Evolutionary conservation across 2,888 invertebrate genomes (phyloP), one percentile per base, ranked within the genome.

Genomic region (Spatulosminthurus flaviceps): DNA sequence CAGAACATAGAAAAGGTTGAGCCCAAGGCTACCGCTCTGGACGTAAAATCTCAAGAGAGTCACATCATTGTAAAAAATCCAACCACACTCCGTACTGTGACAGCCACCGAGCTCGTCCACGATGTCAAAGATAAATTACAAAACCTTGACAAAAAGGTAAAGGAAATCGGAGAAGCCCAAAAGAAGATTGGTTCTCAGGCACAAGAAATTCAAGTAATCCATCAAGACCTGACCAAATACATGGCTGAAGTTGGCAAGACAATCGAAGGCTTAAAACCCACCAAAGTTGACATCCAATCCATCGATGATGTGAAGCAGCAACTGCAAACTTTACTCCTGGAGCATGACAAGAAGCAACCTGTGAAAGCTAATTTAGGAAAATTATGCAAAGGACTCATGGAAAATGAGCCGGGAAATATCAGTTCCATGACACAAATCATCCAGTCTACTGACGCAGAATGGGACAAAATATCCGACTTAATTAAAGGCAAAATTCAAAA

Each of bases 121-220:
- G 76, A 81, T 29, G 82, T 79, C 2, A 80, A 82, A 29, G 60
- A 69, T 13, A 77, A 80, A 28, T 78, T 84, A 74, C 66, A 82
- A 42, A 83, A 83, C 19, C 69, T 81, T 11, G n/a, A 70, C n/a
- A 41, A 16, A 7, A 79, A 71, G 43, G 51, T 79, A 1, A 42
- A 71, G 4, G 41, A 21, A 13, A 75, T 75, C 41, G 41, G 64
- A 28, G 41, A 76, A 22, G 24, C 26, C 19, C 61, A 76, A 51
- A 41, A 64, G 22, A 66, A 74, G 61, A 34, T 76, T 28, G 71
- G 64, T 11, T 69, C 70, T 2, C 69, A 79, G 24, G 42, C 61
- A 0, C 69, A 71, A 21, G 79, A 76, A 24, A 67, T 79, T 29
- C 71, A 79, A 42, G 51, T 67, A 1, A 66, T 79, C n/a, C 79